Base-by-base conservation (phyloP, 2,888 invertebrate genomes). In the Glyphotaelius pellucidus region DNA sequence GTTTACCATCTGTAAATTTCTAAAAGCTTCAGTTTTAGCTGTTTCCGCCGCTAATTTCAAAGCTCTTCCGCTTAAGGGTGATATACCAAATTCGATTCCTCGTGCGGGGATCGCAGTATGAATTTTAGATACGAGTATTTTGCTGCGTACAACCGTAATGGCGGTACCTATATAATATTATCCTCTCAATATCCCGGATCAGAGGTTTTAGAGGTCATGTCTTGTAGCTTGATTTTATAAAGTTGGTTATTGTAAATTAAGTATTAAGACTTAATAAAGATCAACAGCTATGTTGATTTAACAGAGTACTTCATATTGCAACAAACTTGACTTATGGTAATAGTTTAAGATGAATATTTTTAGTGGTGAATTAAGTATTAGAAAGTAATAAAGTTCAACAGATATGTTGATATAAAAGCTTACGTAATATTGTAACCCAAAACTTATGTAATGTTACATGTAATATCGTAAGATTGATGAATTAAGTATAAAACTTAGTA, bases 1-100 rank as follows among this genome's bases (percentile, higher is more conserved):
- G 67, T 67, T 67, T 67, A 67, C 67, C 67, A 31, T 67, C 52
- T 87, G 87, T 67, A 87, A 52, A 67, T 87, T 52, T 87, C 52
- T 52, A 87, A 87, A 87, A 87, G 87, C 87, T 87, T 87, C 67
- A 35, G 87, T 87, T 87, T 67, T 52, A 87, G 87, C 52, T 87
- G 67, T 87, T 87, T 87, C 87, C 87, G 52, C 87, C 87, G 87
- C 87, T 87, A 87, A 87, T 87, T 87, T 52, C 32, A 52, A 52
- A 67, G 87, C 87, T 87, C 87, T 67, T 87, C 87, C 87, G 67
- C 87, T 87, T 87, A 87, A 31, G 87, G 32, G 32, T 87, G 30
- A 87, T 31, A 87, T 87, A 67, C 47, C 67, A 87, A 87, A 87
- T 87, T 87, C 52, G 87, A 87, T 87, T 85, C 67, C 67, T 30